Evolutionary conservation across 1,140 invertebrate genomes (phyloP).

Genomic region (Pararge aegeria): DNA sequence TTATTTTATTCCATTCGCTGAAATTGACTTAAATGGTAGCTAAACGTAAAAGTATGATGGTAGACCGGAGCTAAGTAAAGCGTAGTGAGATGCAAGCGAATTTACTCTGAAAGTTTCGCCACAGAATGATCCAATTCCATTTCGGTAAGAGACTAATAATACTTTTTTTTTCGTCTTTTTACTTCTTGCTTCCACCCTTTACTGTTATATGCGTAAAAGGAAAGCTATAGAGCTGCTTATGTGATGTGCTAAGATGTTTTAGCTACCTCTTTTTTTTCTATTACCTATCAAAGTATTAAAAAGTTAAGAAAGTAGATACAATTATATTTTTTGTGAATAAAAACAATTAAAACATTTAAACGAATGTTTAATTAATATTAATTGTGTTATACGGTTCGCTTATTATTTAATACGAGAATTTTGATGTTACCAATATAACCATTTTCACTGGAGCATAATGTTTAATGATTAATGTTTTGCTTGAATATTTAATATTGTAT

Average conservation of each 20-base stretch:
- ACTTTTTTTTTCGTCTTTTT: conserved; percentile 78
- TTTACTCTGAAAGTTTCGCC: conserved; percentile 73
- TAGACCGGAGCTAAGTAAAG: conserved; percentile 69
- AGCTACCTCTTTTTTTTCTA: not conserved
- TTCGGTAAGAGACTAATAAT: conserved; percentile 79
- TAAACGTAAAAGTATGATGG: conserved; percentile 73
- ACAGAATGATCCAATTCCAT: conserved; percentile 78
- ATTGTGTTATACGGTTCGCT: no score
- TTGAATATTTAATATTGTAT: no score
- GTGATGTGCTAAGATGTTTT: not conserved
- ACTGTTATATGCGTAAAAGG: conserved; percentile 67
- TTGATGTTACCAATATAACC: no score
- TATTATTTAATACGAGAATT: no score
- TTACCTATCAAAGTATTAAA: no score
- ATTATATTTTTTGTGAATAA: no score
- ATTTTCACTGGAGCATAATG: no score
- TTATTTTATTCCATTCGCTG: conserved; percentile 60
- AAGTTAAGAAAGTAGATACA: no score
- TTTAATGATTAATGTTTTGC: no score
- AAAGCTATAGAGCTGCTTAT: conserved; percentile 44
- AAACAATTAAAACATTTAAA: no score
- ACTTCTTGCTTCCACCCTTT: conserved; percentile 77
- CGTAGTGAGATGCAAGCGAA: conserved; percentile 65
- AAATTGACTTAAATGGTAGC: conserved; percentile 70
- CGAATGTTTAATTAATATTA: no score